These are phyloP conservation scores for Arion vulgaris DNA, from an alignment of 1,140 invertebrate genomes.

Conservation along the genomic window DNA sequence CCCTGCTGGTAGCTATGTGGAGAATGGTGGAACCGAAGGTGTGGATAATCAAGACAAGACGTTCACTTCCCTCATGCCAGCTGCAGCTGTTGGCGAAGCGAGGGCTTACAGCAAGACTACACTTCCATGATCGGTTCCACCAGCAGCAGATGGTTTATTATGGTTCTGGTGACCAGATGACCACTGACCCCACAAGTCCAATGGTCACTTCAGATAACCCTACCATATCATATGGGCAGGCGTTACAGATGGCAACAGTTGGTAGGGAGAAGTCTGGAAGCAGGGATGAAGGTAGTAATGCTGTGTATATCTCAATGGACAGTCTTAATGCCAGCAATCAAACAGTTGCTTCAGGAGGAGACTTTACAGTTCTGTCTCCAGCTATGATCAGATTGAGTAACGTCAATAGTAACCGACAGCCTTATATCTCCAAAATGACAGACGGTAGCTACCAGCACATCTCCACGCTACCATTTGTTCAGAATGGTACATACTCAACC, in stretches of 20 bases:
- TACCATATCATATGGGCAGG: background rate
- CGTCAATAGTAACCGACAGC: background rate
- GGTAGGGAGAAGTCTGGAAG: background rate
- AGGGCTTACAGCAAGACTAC: background rate
- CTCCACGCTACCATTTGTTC: conserved; percentile 26
- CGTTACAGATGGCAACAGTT: background rate
- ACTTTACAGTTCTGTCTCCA: background rate
- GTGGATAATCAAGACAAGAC: conserved; percentile 26
- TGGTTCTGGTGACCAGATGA: background rate
- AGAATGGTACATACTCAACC: conserved; percentile 17
- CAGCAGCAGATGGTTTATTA: conserved; percentile 24
- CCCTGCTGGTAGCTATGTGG: conserved; percentile 26
- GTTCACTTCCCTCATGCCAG: conserved; percentile 24
- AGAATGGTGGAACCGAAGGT: background rate
- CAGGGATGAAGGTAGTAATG: background rate
- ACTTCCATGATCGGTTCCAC: background rate
- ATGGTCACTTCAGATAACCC: background rate
- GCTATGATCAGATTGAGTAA: background rate
- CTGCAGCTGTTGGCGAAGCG: background rate
- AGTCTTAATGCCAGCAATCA: background rate
- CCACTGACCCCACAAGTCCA: background rate
- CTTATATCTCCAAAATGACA: background rate
- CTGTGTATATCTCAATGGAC: conserved; percentile 25
- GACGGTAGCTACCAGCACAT: conserved; percentile 18
- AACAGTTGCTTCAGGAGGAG: background rate